Evolutionary conservation across 2,113 vertebrate species (phyloP).

Genomic region (Dipodomys merriami): DNA sequence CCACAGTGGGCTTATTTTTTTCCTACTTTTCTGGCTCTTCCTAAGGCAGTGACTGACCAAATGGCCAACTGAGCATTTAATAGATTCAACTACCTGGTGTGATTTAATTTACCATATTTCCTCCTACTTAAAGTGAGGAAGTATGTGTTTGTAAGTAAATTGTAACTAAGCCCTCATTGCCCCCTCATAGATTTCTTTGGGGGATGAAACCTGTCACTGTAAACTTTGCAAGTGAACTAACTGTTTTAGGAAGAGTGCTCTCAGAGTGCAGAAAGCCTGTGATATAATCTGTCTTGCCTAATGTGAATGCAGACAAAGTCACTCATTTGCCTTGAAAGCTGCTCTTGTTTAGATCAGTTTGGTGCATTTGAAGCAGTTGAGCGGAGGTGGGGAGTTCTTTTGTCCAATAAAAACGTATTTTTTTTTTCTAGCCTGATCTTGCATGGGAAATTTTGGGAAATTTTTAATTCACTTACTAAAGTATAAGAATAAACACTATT

Average conservation of each 20-base stretch:
- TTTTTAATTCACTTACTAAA: constrained; percentile 44
- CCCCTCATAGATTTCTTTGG: neutral
- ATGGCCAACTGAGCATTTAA: neutral
- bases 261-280: neutral
- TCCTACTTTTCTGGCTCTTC: neutral
- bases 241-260: neutral
- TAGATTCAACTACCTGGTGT: constrained; percentile 18
- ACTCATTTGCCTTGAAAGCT: neutral
- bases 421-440: constrained; percentile 22
- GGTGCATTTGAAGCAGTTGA: neutral
- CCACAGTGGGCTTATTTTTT: neutral
- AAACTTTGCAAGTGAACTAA: neutral
- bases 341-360: neutral
- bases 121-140: neutral
- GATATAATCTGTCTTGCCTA: neutral
- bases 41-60: neutral
- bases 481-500: neutral
- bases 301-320: neutral
- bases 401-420: constrained; percentile 9
- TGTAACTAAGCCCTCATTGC: neutral
- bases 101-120: neutral
- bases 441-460: neutral
- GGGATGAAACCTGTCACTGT: neutral
- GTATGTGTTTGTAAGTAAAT: neutral
- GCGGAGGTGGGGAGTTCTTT: constrained; percentile 1